Evolutionary conservation across 2,888 invertebrate species (phyloP).

Genomic region (Pseudanteris insignis): DNA sequence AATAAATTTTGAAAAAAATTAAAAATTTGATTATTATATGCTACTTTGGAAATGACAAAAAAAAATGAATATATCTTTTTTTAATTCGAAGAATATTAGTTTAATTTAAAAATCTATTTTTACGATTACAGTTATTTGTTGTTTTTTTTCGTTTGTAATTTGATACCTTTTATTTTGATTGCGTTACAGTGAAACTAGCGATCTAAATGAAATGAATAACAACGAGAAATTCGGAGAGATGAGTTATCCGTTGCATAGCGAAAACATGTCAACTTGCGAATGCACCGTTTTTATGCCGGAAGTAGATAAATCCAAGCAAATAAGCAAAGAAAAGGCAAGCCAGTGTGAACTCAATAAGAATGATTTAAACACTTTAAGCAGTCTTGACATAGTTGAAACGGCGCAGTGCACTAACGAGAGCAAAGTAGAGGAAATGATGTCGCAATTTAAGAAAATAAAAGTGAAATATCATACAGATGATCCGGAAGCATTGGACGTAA

Average conservation of each 20-base stretch:
- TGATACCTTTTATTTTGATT: too few relatives aligned
- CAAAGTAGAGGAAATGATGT: slow-evolving; percentile 44
- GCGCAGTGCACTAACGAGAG: slow-evolving; percentile 28
- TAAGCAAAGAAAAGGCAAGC: slow-evolving; percentile 39
- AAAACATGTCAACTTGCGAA: slow-evolving; percentile 26
- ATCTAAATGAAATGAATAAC: slow-evolving; percentile 18
- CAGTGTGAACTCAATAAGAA: slow-evolving; percentile 40
- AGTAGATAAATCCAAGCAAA: slow-evolving; percentile 37
- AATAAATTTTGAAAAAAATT: too few relatives aligned
- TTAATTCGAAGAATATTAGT: too few relatives aligned
- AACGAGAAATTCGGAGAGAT: slow-evolving; percentile 14
- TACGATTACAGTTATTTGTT: too few relatives aligned
- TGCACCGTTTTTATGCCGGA: slow-evolving; percentile 35
- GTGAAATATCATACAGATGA: slow-evolving; percentile 40
- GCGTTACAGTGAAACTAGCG: background rate
- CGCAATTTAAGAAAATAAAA: slow-evolving; percentile 36
- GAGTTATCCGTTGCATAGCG: slow-evolving; percentile 32
- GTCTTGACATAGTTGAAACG: slow-evolving; percentile 27
- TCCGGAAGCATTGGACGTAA: slow-evolving; percentile 22
- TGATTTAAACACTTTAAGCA: slow-evolving; percentile 43
- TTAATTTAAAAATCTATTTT: too few relatives aligned
- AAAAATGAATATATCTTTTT: too few relatives aligned
- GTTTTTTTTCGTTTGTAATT: too few relatives aligned
- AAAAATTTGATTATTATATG: too few relatives aligned
- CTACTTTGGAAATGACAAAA: too few relatives aligned